Evolutionary conservation across 2,113 vertebrate genomes (phyloP).

Genomic region (Sisor rabdophorus): DNA sequence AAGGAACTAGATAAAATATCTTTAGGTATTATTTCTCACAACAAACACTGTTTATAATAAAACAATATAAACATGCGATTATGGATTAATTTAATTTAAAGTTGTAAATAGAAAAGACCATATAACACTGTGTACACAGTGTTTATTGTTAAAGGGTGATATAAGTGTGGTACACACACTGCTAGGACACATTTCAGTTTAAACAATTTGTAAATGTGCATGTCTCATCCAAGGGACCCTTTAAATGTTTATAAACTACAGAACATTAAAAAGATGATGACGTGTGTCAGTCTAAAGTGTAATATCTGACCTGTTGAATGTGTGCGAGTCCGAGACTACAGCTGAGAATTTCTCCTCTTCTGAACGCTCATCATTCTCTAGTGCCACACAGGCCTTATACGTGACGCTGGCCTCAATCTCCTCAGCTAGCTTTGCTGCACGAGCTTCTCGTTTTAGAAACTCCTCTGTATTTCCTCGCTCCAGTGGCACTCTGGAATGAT

Average conservation of each 20-base stretch:
- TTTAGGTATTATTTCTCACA: too few species aligned
- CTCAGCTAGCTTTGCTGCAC: slow-evolving; percentile 95
- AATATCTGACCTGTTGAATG: slow-evolving; percentile 77
- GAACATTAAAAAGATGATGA: background rate
- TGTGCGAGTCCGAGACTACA: slow-evolving; percentile 84
- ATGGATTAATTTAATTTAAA: too few species aligned
- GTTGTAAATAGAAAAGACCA: too few species aligned
- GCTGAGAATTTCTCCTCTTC: slow-evolving; percentile 98
- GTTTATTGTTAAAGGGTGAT: too few species aligned
- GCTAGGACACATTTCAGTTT: too few species aligned
- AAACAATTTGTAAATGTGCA: background rate
- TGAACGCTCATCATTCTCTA: slow-evolving; percentile 94
- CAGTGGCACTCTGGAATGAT: slow-evolving; percentile 81
- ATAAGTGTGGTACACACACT: too few species aligned
- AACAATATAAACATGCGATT: too few species aligned
- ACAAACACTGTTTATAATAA: too few species aligned
- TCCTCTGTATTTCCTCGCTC: slow-evolving; percentile 97
- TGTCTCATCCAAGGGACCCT: background rate
- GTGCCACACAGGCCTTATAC: slow-evolving; percentile 91
- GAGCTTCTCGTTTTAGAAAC: slow-evolving; percentile 94
- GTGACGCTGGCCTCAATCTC: slow-evolving; percentile 97
- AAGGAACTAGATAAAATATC: too few species aligned
- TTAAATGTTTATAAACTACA: background rate
- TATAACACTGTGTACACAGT: too few species aligned
- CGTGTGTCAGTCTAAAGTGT: background rate